Evolutionary conservation across 1,140 invertebrate genomes (phyloP).

Genomic region (Ooceraea biroi): DNA sequence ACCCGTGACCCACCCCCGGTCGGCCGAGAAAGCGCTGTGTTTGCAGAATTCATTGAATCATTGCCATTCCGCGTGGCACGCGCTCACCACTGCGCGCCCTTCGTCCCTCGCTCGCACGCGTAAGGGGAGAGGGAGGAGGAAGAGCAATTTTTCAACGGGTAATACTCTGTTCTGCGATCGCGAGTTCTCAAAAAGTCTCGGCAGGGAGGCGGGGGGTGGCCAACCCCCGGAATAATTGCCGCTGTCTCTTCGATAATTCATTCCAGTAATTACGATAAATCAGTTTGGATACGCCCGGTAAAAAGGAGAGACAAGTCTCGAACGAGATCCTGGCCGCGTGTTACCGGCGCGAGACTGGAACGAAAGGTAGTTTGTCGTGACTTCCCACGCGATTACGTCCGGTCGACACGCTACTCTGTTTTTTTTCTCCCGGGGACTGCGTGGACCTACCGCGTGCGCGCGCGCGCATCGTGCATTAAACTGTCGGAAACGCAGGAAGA

Average conservation of each 20-base stretch:
- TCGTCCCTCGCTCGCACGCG: neutral
- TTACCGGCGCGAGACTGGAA: slow-evolving; percentile 53
- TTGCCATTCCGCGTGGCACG: slow-evolving; percentile 81
- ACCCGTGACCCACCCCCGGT: slow-evolving; percentile 72
- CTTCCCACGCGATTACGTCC: slow-evolving; percentile 61
- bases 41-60: slow-evolving; percentile 84
- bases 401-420: slow-evolving; percentile 55
- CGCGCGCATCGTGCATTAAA: neutral
- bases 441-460: slow-evolving; percentile 26
- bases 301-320: slow-evolving; percentile 35
- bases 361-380: slow-evolving; percentile 62
- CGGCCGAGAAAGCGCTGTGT: slow-evolving; percentile 79
- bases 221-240: slow-evolving; percentile 15
- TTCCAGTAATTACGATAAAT: slow-evolving; percentile 49
- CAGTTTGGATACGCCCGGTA: slow-evolving; percentile 34
- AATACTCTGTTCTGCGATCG: slow-evolving; percentile 35
- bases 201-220: neutral
- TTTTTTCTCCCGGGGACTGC: neutral
- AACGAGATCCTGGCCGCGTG: slow-evolving; percentile 33
- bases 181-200: slow-evolving; percentile 7
- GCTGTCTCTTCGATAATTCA: slow-evolving; percentile 40
- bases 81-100: slow-evolving; percentile 55
- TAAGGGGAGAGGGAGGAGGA: neutral
- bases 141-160: slow-evolving; percentile 54
- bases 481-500: neutral